phyloP scores from a whole-genome alignment of 2,888 invertebrate genomes.

The Pristionchus entomophagus region DNA sequence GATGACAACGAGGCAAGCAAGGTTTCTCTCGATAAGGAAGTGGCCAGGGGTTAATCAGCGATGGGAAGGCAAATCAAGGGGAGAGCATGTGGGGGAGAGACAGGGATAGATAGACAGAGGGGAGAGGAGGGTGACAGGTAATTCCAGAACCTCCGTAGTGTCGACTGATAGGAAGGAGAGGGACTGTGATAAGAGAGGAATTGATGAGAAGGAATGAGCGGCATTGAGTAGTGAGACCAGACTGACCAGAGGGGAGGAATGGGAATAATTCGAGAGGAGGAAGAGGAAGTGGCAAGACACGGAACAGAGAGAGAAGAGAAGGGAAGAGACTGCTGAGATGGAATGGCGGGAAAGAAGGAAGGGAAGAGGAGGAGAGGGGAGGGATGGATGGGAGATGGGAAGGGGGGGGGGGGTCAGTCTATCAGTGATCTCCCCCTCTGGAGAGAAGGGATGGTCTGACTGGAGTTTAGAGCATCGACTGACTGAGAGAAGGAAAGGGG shows the following conservation, averaged over 20 bases:
- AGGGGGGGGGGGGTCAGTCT: no score
- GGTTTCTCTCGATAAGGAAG: not conserved
- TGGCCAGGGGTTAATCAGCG: not conserved
- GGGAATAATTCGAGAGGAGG: conserved; percentile 15
- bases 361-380: not conserved
- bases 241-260: no score
- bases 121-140: conserved; percentile 2
- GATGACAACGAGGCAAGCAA: not conserved
- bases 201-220: no score
- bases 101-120: conserved; percentile 21
- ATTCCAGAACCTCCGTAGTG: no score
- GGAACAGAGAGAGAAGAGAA: conserved; percentile 3
- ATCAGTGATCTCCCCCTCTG: not conserved
- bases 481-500: not conserved
- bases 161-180: no score
- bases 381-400: not conserved
- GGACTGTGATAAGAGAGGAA: no score
- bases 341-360: not conserved
- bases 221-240: no score
- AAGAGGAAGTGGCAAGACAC: conserved; percentile 18
- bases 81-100: not conserved
- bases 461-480: not conserved
- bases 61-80: not conserved
- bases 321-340: not conserved
- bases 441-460: not conserved